Evolutionary conservation across 2,888 invertebrate species (phyloP), one percentile per base, ranked within the genome.

Genomic region (Fragum sueziense): DNA sequence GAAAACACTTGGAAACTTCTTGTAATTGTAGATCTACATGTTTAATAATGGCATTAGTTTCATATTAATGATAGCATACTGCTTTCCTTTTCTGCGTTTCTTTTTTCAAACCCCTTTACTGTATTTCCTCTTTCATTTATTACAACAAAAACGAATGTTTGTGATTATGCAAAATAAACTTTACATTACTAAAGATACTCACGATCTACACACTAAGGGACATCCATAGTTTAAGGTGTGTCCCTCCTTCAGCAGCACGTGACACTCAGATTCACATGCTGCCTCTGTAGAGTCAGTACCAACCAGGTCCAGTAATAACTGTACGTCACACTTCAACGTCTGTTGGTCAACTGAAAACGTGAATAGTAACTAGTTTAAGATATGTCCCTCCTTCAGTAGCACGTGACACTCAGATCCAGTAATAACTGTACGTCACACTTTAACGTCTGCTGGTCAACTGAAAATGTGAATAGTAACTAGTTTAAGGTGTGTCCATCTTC

Each of bases 351-450:
- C 80, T 80, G 61, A 17, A 61, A 68, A 31, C 4, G 6, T 14
- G 6, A 2, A 47, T 41, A 41, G 2, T 11, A 68, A 59, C n/a
- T 70, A 74, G 37, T 76, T 59, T 0, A 81, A 33, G 0, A 75
- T 29, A 22, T 77, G 74, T 29, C 77, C 81, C 1, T 81, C 71
- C 20, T 70, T 31, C 11, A 81, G 31, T 1, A 81, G 41, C 51
- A 68, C 73, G 68, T 81, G 81, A 33, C 81, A 81, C 67, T 81
- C 81, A 3, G 22, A 22, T 37, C 78, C 77, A n/a, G 78, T 25
- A 22, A 81, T 77, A 7, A 78, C 54, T 81, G 81, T 25, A 81
- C 59, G 51, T 81, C 81, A 33, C 78, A 78, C 37, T 81, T 81
- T 27, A 81, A 51, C 0, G 54, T 27, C 22, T 61, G 59, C 6